Evolutionary conservation across 2,113 vertebrate species (phyloP), one percentile per base, ranked within the genome.

Genomic region (Ascaphus truei): DNA sequence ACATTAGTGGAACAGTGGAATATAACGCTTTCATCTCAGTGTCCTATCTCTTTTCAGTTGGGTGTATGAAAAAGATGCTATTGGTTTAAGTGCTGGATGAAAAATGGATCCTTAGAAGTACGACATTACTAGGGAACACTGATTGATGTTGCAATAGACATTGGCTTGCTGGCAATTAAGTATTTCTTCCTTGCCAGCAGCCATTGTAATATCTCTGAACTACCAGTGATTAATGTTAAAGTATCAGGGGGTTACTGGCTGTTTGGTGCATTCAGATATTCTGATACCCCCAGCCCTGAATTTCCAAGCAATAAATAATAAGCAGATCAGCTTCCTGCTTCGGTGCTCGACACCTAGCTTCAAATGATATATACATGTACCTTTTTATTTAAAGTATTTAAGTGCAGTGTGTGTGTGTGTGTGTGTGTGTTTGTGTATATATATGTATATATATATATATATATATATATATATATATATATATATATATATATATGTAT

Each of bases 111-210:
- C 43, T 51, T 45, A 3, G 36, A 69, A 57, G 4, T 72, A 75
- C 73, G 72, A 20, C 69, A 53, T 13, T 67, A 65, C 47, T 62
- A 52, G 10, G 26, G 55, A 75, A 65, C 63, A 23, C 13, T 69
- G 67, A 69, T 69, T 61, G 67, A 61, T 16, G 45, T 69, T 69
- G 45, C 48, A 45, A 69, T 50, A 48, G 56, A 41, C 25, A 61
- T 41, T 16, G n/a, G 6, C 47, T 41, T 41, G 45, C 47, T 39
- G 52, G 23, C 45, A 61, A 69, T 69, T 52, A 68, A n/a, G 27
- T 52, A 23, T 36, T 18, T 11, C 2, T 27, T 58, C 51, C 20
- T 64, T 41, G 3, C 9, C 30, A 69, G 67, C 20, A 34, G 33
- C 33, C 59, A 15, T 15, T 41, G 36, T 20, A 23, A 36, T 43